A percentile compares a stretch with the other conserved stretches of the same genome.
phyloP scores from a whole-genome alignment of 2,113 vertebrate species.

The Chamaetylas fuelleborni region DNA sequence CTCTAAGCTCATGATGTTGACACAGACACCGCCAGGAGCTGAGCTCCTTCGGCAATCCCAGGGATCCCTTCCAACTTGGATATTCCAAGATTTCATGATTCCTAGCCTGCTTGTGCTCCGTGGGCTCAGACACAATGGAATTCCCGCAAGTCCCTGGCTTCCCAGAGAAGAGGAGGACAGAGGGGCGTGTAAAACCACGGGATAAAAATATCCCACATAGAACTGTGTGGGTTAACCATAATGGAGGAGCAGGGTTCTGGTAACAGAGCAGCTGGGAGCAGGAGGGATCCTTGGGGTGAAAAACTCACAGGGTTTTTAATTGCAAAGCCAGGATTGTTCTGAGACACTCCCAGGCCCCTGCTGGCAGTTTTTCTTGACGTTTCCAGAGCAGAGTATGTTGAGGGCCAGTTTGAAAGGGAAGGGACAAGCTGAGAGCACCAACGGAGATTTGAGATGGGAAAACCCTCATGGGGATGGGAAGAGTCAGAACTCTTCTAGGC shows the following conservation, averaged over 20 bases:
- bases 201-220: accelerated
- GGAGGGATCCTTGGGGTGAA: not conserved
- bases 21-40: accelerated
- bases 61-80: no score
- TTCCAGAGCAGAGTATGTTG: not conserved
- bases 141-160: not conserved
- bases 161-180: not conserved
- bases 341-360: not conserved
- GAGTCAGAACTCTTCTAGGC: not conserved
- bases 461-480: not conserved
- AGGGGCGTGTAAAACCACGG: not conserved
- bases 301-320: not conserved
- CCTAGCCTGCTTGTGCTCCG: accelerated
- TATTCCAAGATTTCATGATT: not conserved
- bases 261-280: not conserved
- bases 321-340: not conserved
- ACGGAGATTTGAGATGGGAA: not conserved
- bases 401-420: not conserved
- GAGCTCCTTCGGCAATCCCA: accelerated
- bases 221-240: not conserved
- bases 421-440: not conserved
- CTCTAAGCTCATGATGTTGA: not conserved
- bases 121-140: not conserved
- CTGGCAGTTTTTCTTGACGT: not conserved
- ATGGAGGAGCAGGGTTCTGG: not conserved